Base-by-base conservation (phyloP, 2,888 invertebrate genomes). In the Dicyrtomina minuta region DNA sequence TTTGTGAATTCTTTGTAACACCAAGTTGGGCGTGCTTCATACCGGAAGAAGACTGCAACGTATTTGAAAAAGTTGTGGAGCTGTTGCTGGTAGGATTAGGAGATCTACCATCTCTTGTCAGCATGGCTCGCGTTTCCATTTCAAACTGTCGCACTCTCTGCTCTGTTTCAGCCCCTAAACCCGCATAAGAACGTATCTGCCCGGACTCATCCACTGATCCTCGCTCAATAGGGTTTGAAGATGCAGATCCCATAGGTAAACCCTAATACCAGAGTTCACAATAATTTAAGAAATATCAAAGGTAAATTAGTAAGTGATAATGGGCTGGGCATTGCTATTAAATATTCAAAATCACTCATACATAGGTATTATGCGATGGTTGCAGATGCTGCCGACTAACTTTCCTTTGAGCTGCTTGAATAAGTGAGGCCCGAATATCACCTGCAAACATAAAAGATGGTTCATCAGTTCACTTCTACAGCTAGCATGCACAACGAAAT, bases 41-140 rank as follows among this genome's bases (percentile, higher is more conserved):
- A 22, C 66, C 61, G 8, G 70, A 49, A 15, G 70, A 71, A 15
- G 62, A 56, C 39, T 67, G 17, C 17, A 59, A 46, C 33, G 33
- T 22, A 53, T 13, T 20, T 33, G n/a, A 17, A 39, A 39, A 17
- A 17, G 39, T 39, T 5, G 15, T n/a, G n/a, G 58, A 12, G 12
- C 33, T 17, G 20, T 53, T 53, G 26, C n/a, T 46, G 15, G 43
- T 22, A 22, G 68, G 68, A 59, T 74, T 74, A 12, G 78, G 78
- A 8, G 77, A 78, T 46, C 78, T 58, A 24, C 73, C 74, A 62
- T 78, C 78, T 61, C 78, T 69, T 10, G 79, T 75, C 24, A 91
- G 82, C 84, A 89, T 87, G 67, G 89, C 87, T 82, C 88, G 87
- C 1, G 90, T 88, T 82, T 91, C 91, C 80, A 89, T 85, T 80